Conservation (phyloP, 2,113 vertebrate genomes). For the Saccopteryx leptura region DNA sequence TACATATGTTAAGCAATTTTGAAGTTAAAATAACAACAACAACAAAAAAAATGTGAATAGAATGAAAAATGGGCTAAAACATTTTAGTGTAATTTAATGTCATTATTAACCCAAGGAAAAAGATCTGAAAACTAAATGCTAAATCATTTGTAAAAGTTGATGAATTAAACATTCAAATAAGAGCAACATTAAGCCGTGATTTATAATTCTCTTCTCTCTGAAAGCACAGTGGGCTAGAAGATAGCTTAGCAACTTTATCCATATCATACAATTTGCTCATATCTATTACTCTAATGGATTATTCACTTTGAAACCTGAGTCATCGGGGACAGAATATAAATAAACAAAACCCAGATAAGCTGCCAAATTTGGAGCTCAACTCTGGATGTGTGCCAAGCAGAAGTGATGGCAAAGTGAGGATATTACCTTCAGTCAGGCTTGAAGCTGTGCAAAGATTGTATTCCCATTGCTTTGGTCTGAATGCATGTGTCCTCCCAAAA, state of each 20-base stretch:
- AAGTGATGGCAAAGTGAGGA: background rate
- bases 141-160: conserved; percentile 68
- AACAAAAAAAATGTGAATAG: conserved; percentile 11
- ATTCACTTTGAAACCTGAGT: conserved; percentile 71
- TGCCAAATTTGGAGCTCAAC: conserved; percentile 43
- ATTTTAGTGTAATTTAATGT: conserved; percentile 38
- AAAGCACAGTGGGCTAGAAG: conserved; percentile 33
- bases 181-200: conserved; percentile 39
- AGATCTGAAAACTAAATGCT: conserved; percentile 55
- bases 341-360: conserved; percentile 25
- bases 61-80: conserved; percentile 14
- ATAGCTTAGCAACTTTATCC: conserved; percentile 49
- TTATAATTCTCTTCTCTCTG: conserved; percentile 56
- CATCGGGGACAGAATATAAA: conserved; percentile 61
- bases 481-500: background rate
- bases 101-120: conserved; percentile 37
- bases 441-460: background rate
- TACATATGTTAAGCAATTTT: background rate
- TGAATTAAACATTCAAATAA: conserved; percentile 69
- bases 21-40: conserved; percentile 34
- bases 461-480: background rate
- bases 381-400: conserved; percentile 28
- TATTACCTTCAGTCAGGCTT: background rate
- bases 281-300: conserved; percentile 62
- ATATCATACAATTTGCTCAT: conserved; percentile 45